Evolutionary conservation across 2,113 vertebrate species (phyloP).

Genomic region (Gymnorhina tibicen): DNA sequence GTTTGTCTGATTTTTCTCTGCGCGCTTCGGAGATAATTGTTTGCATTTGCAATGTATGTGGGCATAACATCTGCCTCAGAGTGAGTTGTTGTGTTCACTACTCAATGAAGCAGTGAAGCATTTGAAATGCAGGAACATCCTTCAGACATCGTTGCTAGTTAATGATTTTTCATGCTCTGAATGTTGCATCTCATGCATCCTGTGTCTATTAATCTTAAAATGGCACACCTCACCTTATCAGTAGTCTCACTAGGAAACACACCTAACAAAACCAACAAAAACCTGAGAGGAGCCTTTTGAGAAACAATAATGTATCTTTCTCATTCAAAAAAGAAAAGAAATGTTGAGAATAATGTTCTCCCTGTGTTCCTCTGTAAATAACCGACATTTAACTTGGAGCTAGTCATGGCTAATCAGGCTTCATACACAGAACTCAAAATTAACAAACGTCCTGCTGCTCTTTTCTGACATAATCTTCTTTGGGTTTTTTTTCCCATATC

Average conservation of each 20-base stretch:
- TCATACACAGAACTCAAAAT: neutral
- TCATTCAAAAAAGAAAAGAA: neutral
- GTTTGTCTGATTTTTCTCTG: neutral
- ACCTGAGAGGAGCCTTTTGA: neutral
- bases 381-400: neutral
- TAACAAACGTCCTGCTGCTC: neutral
- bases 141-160: slow-evolving; percentile 45
- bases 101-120: slow-evolving; percentile 67
- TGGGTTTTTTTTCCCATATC: neutral
- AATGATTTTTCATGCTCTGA: slow-evolving; percentile 71
- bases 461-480: neutral
- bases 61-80: slow-evolving; percentile 54
- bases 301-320: neutral
- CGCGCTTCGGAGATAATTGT: slow-evolving; percentile 32
- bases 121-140: slow-evolving; percentile 49
- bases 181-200: slow-evolving; percentile 45
- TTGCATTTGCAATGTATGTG: slow-evolving; percentile 19
- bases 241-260: neutral
- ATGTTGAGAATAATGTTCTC: neutral
- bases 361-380: neutral
- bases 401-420: neutral
- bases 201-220: slow-evolving; percentile 69
- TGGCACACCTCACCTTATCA: neutral
- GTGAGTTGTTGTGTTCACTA: slow-evolving; percentile 62
- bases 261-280: neutral